Conservation (phyloP, 2,797 vertebrate species). For the Trematomus bernacchii region DNA sequence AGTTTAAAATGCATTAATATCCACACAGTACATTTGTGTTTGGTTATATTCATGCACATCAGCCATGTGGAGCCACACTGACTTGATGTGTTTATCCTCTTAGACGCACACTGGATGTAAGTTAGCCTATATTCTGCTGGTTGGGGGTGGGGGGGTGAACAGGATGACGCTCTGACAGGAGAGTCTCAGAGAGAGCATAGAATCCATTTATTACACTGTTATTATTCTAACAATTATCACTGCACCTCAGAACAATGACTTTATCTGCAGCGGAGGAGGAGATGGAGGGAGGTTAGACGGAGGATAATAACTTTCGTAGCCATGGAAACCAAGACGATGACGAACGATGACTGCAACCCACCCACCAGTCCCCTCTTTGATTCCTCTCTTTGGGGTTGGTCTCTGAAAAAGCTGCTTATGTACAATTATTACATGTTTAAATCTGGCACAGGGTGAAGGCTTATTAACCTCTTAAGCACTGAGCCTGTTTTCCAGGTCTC, state of each 20-base stretch:
- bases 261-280: constrained; percentile 18
- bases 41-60: no score
- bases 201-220: constrained; percentile 33
- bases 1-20: not conserved
- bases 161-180: constrained; percentile 1
- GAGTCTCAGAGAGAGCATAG: constrained; percentile 4
- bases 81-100: not conserved
- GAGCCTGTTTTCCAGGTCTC: no score
- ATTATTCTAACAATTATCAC: constrained; percentile 59
- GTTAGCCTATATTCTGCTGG: not conserved
- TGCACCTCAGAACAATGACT: constrained; percentile 46
- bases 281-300: constrained; percentile 3
- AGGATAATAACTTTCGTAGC: constrained; percentile 42
- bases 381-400: not conserved
- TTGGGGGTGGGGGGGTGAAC: not conserved
- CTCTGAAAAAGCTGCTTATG: not conserved
- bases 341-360: not conserved
- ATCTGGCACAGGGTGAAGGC: no score
- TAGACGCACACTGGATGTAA: not conserved
- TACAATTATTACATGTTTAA: not conserved
- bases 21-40: no score
- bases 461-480: no score
- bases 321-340: constrained; percentile 34
- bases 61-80: no score
- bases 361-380: constrained; percentile 9